Evolutionary conservation across 1,140 invertebrate species (phyloP), one percentile per base, ranked within the genome.

Genomic region (Batillaria attramentaria): DNA sequence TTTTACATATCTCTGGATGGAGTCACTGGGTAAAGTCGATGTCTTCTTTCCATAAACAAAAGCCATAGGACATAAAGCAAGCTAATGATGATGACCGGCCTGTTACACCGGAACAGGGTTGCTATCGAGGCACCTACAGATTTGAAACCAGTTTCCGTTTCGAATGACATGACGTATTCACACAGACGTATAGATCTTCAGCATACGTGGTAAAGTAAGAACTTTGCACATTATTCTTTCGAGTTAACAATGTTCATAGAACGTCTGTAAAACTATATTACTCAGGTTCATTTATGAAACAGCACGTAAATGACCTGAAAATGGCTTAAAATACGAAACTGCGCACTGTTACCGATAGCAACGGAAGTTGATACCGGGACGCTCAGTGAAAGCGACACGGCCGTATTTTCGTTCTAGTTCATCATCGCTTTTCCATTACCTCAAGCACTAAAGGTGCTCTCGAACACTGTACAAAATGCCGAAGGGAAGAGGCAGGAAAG

Each of bases 401-500:
- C n/a, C n/a, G n/a, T n/a, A 31, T 46, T 66, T 70, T 4, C 43
- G 68, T n/a, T 6, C 8, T 35, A 33, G 1, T 24, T 33, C 24
- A 31, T 42, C 20, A 18, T 18, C 28, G 2, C 18, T 20, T n/a
- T 70, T 33, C 28, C 24, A 24, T 33, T 20, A n/a, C 3, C 13
- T 46, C 4, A 28, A 8, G 20, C 24, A n/a, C 66, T 31, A 60
- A 60, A 6, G 24, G 57, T 69, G 6, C 16, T 43, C n/a, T 18
- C n/a, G 39, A 70, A 28, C 6, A 41, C 18, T 65, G 6, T 33
- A 37, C 68, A 70, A 46, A n/a, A 83, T 84, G 83, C 83, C 83
- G 72, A 57, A 54, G 75, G 81, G 28, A 62, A 54, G 81, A 57
- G 81, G 84, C 33, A 41, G 79, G 16, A 83, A 82, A 72, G 81